These are phyloP conservation scores for Anthopleura sola DNA, from an alignment of 64 coral and sea anemone genomes.

Conservation along the genomic window DNA sequence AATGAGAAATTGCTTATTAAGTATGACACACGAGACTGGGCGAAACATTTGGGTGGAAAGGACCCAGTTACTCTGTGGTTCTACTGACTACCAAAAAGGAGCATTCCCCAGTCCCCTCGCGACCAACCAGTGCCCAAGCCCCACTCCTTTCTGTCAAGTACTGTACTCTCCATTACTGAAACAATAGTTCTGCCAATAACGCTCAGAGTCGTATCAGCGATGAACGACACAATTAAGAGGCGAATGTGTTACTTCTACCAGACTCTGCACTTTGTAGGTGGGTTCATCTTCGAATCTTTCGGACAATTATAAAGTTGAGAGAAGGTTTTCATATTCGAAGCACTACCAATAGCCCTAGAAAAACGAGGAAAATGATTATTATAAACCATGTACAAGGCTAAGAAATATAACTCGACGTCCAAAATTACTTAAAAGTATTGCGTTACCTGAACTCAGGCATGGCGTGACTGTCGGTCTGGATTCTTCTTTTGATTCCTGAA, in stretches of 20 bases:
- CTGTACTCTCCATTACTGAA: too few species aligned
- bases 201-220: too few species aligned
- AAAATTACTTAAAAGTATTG: not conserved
- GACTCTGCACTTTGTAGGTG: slow-evolving; percentile 29
- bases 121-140: too few species aligned
- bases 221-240: too few species aligned
- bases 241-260: slow-evolving; percentile 18
- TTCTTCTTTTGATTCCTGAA: not conserved
- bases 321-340: slow-evolving; percentile 40
- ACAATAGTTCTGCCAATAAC: too few species aligned
- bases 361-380: not conserved
- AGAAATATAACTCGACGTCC: not conserved
- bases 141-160: too few species aligned
- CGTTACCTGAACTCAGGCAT: slow-evolving; percentile 40
- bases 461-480: slow-evolving; percentile 27
- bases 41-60: too few species aligned
- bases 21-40: too few species aligned
- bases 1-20: too few species aligned
- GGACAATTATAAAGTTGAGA: slow-evolving; percentile 37
- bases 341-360: slow-evolving; percentile 30
- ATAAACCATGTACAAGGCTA: not conserved
- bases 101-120: too few species aligned
- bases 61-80: too few species aligned
- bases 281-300: slow-evolving; percentile 35
- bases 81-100: too few species aligned